A percentile compares a stretch with the other conserved stretches of the same genome.
Evolutionary conservation across 2,888 invertebrate genomes (phyloP).

Genomic region (Salticus scenicus): DNA sequence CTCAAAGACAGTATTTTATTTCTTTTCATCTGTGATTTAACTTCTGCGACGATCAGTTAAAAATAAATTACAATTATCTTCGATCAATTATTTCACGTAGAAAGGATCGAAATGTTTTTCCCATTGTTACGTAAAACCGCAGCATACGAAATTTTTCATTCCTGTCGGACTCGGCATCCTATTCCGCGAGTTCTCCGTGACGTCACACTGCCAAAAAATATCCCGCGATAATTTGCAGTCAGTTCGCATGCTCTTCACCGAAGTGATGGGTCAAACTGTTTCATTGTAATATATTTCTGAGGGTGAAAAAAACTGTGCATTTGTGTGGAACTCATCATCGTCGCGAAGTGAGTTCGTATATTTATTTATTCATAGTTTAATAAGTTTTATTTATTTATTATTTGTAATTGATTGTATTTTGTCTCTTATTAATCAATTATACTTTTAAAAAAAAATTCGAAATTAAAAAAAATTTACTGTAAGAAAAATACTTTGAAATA

Average conservation of each 20-base stretch:
- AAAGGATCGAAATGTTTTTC: not conserved
- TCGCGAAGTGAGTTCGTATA: no score
- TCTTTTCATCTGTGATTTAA: no score
- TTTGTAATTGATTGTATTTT: no score
- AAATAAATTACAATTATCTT: no score
- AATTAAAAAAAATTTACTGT: no score
- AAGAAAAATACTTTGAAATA: no score
- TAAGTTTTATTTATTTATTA: no score
- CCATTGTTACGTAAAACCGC: not conserved
- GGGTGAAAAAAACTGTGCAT: not conserved
- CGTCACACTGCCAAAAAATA: constrained; percentile 1
- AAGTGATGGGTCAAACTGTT: not conserved
- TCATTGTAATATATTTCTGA: not conserved
- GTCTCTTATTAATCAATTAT: no score
- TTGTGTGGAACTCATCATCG: not conserved
- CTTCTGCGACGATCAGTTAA: no score
- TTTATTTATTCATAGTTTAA: no score
- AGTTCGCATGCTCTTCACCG: not conserved
- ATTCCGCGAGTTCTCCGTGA: not conserved
- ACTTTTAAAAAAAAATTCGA: no score
- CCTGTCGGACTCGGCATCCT: not conserved
- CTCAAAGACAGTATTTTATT: no score
- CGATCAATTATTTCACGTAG: not conserved
- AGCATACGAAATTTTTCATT: constrained; percentile 1
- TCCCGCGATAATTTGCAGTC: constrained; percentile 8